These are phyloP conservation scores for Gorsachius magnificus DNA, from an alignment of 2,797 vertebrate genomes.

Conservation along the genomic window DNA sequence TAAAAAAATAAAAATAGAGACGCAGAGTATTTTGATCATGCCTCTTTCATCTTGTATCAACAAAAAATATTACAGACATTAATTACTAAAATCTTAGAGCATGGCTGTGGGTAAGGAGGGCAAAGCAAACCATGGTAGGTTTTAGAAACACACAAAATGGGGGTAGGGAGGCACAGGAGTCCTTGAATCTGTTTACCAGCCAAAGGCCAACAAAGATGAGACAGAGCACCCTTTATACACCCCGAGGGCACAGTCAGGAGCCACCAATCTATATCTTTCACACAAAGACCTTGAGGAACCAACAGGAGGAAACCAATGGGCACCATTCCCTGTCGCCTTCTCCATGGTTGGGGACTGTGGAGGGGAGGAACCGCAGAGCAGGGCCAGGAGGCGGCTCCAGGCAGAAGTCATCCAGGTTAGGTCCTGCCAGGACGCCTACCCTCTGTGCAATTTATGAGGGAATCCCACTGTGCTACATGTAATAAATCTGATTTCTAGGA, in stretches of 20 bases:
- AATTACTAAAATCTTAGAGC: background rate
- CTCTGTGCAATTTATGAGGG: background rate
- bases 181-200: background rate
- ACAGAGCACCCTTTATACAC: background rate
- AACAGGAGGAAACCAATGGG: background rate
- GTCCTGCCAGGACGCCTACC: background rate
- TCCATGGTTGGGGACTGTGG: rapidly evolving
- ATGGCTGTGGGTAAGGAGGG: background rate
- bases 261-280: background rate
- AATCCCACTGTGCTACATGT: background rate
- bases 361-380: too few species aligned
- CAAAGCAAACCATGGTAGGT: background rate
- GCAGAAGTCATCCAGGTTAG: background rate
- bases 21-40: background rate
- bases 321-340: background rate
- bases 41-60: background rate
- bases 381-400: background rate
- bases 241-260: background rate
- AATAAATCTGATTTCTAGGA: background rate
- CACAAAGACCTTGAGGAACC: background rate
- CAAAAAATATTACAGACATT: background rate
- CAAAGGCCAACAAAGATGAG: background rate
- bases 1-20: background rate
- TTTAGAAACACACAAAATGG: background rate
- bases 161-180: too few species aligned